These are phyloP conservation scores for Apis cerana DNA, from an alignment of 1,140 invertebrate genomes.

Conservation along the genomic window DNA sequence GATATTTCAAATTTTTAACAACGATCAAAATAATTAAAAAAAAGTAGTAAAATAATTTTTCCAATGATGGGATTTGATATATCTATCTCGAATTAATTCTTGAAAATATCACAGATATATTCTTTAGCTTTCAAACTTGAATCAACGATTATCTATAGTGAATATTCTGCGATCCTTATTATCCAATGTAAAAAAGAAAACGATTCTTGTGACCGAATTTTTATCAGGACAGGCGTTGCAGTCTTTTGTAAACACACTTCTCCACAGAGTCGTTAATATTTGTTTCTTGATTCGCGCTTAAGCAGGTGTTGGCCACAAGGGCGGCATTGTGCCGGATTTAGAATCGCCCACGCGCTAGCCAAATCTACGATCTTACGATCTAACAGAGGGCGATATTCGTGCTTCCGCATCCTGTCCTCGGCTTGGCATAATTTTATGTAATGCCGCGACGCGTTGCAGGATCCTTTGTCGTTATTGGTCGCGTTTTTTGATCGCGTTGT, in stretches of 20 bases:
- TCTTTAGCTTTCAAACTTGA: too few species aligned
- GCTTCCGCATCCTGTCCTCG: constrained; percentile 48
- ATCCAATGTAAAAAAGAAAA: too few species aligned
- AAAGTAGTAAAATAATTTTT: too few species aligned
- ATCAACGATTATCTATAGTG: too few species aligned
- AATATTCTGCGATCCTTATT: too few species aligned
- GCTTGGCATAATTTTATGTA: constrained; percentile 64
- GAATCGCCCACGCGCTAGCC: constrained; percentile 58
- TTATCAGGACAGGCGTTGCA: not conserved
- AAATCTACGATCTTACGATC: constrained; percentile 51
- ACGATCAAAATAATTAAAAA: too few species aligned
- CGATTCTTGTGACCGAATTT: not conserved
- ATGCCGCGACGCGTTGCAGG: constrained; percentile 4
- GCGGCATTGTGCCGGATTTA: constrained; percentile 55
- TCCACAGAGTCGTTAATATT: constrained; percentile 57
- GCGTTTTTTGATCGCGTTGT: not conserved
- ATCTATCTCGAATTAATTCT: too few species aligned
- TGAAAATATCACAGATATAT: too few species aligned
- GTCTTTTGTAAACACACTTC: not conserved
- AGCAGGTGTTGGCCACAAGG: constrained; percentile 61
- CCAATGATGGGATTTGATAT: too few species aligned
- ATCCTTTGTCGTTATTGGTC: constrained; percentile 22
- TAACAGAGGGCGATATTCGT: constrained; percentile 32
- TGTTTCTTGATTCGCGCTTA: constrained; percentile 59
- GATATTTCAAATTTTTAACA: too few species aligned